Percentiles rank a stretch among this genome's conserved stretches.
phyloP scores from a whole-genome alignment of 2,888 invertebrate genomes.

The Eulithis testata region DNA sequence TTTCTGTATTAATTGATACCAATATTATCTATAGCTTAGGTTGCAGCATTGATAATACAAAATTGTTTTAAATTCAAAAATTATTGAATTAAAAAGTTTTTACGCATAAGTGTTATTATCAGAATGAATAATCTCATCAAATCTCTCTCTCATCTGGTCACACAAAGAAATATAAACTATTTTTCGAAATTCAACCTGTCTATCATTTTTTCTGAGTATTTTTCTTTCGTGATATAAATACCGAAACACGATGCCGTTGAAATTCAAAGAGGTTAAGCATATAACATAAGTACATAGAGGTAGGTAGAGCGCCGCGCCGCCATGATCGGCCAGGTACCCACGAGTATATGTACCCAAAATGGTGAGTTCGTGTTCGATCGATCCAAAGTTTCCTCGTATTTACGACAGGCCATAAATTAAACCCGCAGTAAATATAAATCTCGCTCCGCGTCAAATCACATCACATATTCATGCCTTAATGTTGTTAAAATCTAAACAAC shows the following conservation, averaged over 20 bases:
- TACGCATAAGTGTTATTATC: no score
- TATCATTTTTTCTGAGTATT: no score
- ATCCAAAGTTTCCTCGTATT: constrained; percentile 71
- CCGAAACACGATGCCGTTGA: no score
- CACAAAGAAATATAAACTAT: no score
- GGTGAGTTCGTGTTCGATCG: constrained; percentile 46
- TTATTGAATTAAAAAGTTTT: no score
- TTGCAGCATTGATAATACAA: no score
- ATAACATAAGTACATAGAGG: constrained; percentile 16
- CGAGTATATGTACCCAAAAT: constrained; percentile 14
- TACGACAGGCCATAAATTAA: constrained; percentile 74
- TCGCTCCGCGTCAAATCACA: constrained; percentile 74
- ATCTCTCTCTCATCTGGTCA: no score
- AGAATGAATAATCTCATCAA: no score
- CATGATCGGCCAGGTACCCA: constrained; percentile 22
- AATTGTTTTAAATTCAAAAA: no score
- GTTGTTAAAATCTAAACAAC: constrained; percentile 68
- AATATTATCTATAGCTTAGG: not conserved
- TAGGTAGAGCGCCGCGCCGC: constrained; percentile 15
- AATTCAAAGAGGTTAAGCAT: not conserved
- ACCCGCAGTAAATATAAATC: constrained; percentile 79
- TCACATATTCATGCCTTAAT: constrained; percentile 72
- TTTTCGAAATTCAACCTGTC: no score
- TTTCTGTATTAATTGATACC: not conserved
- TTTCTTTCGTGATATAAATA: no score